Base-by-base conservation (phyloP, 1,140 invertebrate genomes). In the Cecropterus lyciades region DNA sequence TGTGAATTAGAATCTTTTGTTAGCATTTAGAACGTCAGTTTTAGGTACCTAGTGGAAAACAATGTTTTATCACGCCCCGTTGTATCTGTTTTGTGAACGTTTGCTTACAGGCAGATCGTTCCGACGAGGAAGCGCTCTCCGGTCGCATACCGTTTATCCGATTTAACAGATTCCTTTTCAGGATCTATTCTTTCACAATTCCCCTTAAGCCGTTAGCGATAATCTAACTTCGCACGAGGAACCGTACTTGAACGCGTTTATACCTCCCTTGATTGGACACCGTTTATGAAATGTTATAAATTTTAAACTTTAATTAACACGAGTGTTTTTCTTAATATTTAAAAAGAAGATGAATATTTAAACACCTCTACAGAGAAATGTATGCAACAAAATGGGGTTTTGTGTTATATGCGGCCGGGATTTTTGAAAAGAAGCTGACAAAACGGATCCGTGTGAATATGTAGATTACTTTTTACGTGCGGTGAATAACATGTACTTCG, bases 1-100 rank as follows among this genome's bases (percentile, higher is more conserved):
- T 89, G 87, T 87, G 86, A 89, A 89, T 91, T 91, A 89, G 84
- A 91, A 87, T 89, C 82, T 89, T 91, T 91, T 87, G 85, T 91
- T 83, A 84, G 74, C 81, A 81, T 87, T 87, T 82, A 84, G 73
- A 79, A 73, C 75, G 79, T 80, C 75, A 81, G 73, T 72, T 72
- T 69, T 24, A 24, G 20, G 70, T 68, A 79, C 45, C 30, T 33
- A 8, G 6, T 75, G 68, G 67, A 72, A 79, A 77, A 80, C 68
- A 76, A 79, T 79, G 59, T 65, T n/a, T n/a, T n/a, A n/a, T n/a
- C n/a, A n/a, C n/a, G n/a, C n/a, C 51, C 46, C 43, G 14, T 1
- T 45, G 43, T 45, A 45, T 45, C 43, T 45, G 3, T 45, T 15
- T 45, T 0, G 13, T 16, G 43, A 8, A 10, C 33, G 37, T 13